Conservation (phyloP, 2,113 vertebrate species). For the Pseudorectes ferrugineus region DNA sequence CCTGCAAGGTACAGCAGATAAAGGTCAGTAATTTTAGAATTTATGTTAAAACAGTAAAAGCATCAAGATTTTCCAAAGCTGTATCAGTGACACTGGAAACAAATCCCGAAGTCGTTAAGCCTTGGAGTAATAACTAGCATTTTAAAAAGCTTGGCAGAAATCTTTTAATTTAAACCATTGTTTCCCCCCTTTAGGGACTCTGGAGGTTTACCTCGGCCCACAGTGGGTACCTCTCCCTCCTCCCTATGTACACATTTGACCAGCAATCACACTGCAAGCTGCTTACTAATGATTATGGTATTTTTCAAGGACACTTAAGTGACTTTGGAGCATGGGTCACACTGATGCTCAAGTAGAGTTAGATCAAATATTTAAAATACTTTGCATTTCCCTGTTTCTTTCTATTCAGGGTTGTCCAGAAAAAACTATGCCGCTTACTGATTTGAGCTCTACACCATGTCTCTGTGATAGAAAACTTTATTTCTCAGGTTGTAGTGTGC, state of each 20-base stretch:
- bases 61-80: not conserved
- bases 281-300: not conserved
- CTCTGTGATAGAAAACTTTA: not conserved
- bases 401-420: not conserved
- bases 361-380: not conserved
- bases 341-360: not conserved
- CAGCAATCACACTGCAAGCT: not conserved
- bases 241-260: not conserved
- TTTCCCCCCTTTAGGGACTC: not conserved
- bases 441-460: not conserved
- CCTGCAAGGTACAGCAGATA: not conserved
- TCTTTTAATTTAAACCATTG: not conserved
- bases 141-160: not conserved
- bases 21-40: not conserved
- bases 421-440: not conserved
- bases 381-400: not conserved
- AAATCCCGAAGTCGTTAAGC: not conserved
- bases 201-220: not conserved
- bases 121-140: not conserved
- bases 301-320: not conserved
- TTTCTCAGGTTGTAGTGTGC: not conserved
- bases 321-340: not conserved
- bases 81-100: not conserved
- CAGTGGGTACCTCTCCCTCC: not conserved
- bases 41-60: not conserved